phyloP scores from a whole-genome alignment of 2,113 vertebrate genomes.

The Oryzias melastigma region DNA sequence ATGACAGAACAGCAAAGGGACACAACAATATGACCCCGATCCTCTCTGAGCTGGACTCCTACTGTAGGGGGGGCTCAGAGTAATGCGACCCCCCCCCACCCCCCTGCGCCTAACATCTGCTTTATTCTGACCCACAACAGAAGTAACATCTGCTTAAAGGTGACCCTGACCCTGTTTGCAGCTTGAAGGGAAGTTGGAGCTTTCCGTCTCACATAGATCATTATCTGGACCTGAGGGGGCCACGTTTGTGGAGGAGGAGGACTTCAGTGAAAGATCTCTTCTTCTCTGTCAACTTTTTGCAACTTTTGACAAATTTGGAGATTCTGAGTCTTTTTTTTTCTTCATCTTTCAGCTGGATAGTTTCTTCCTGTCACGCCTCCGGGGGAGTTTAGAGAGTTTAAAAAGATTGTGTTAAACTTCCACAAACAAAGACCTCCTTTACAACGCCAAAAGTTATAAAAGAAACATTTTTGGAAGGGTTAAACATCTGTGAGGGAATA shows the following conservation, averaged over 20 bases:
- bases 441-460: neutral
- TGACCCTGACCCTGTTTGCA: conserved; percentile 62
- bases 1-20: too few species aligned
- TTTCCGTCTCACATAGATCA: conserved; percentile 57
- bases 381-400: neutral
- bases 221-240: conserved; percentile 49
- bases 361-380: conserved; percentile 4
- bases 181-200: conserved; percentile 43
- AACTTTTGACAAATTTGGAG: conserved; percentile 28
- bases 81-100: conserved; percentile 50
- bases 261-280: conserved; percentile 56
- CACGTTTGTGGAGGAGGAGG: conserved; percentile 26
- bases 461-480: too few species aligned
- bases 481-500: neutral
- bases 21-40: too few species aligned
- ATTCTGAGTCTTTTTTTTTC: conserved; percentile 18
- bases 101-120: conserved; percentile 61
- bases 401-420: conserved; percentile 7
- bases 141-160: conserved; percentile 71
- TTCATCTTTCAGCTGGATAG: conserved; percentile 17
- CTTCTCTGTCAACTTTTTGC: conserved; percentile 42
- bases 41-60: too few species aligned
- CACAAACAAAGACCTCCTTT: neutral
- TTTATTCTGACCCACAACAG: conserved; percentile 56
- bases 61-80: too few species aligned